Evolutionary conservation across 2,113 vertebrate genomes (phyloP).

Genomic region (Vombatus ursinus): DNA sequence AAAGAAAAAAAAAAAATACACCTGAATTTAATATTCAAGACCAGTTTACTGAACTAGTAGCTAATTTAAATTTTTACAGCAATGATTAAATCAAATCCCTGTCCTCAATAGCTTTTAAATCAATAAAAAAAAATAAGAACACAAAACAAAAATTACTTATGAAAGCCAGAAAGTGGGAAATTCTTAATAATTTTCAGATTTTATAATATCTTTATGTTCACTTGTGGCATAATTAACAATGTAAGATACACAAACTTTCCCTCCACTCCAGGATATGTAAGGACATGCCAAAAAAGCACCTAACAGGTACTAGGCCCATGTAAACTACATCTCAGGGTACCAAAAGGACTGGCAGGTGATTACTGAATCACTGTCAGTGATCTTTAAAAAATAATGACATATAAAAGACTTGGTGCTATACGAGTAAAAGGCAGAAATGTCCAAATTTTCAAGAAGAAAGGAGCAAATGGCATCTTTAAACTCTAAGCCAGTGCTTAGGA

Average conservation of each 20-base stretch:
- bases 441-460: neutral
- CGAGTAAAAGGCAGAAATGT: neutral
- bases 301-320: neutral
- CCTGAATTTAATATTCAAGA: slow-evolving; percentile 60
- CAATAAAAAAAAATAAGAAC: neutral
- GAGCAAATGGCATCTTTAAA: neutral
- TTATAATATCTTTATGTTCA: neutral
- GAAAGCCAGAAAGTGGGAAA: neutral
- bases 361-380: neutral
- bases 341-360: neutral
- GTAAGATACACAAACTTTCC: neutral
- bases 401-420: neutral
- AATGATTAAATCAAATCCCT: neutral
- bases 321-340: neutral
- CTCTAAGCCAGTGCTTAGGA: neutral
- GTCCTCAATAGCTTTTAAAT: neutral
- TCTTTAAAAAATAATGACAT: neutral
- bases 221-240: neutral
- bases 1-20: slow-evolving; percentile 56
- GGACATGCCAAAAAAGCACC: neutral
- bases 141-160: neutral
- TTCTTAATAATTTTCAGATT: neutral
- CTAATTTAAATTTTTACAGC: slow-evolving; percentile 33
- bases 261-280: neutral
- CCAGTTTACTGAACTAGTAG: slow-evolving; percentile 29